Evolutionary conservation across 2,888 invertebrate species (phyloP).

Genomic region (Nasonia oneida): DNA sequence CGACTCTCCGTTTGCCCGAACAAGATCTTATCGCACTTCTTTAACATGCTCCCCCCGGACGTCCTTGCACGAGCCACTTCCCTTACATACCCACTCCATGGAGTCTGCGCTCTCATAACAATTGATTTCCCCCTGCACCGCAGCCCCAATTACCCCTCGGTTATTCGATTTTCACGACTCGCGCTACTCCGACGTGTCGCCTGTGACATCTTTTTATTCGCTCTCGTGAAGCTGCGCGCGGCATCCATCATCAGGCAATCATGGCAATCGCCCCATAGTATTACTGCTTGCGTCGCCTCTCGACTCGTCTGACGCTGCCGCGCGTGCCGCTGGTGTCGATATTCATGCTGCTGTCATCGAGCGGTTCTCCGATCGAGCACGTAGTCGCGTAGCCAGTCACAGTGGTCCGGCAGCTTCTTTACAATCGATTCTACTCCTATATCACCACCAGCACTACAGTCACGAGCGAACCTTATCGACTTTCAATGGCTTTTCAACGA

Average conservation of each 20-base stretch:
- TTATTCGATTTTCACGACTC: not conserved
- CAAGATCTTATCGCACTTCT: conserved; percentile 54
- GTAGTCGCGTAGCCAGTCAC: not conserved
- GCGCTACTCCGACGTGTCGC: not conserved
- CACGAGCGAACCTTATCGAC: conserved; percentile 26
- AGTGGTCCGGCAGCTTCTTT: not conserved
- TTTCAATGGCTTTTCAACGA: conserved; percentile 35
- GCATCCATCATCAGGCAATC: not conserved
- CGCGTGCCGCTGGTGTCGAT: not conserved
- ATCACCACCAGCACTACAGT: not conserved
- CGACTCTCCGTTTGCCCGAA: conserved; percentile 54
- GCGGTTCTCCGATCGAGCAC: not conserved
- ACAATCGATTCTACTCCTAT: conserved; percentile 30
- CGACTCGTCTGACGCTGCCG: not conserved
- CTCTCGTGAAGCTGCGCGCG: not conserved
- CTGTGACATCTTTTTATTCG: not conserved
- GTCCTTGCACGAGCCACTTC: not conserved
- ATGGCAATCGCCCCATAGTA: not conserved
- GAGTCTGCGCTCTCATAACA: conserved; percentile 9
- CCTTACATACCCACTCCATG: not conserved
- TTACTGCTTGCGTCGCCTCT: not conserved
- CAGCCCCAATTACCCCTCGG: not conserved
- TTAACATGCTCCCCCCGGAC: conserved; percentile 46
- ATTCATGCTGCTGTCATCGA: conserved; percentile 10
- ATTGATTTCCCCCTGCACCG: conserved; percentile 30